Percentiles rank a stretch among this genome's conserved stretches.
Conservation (phyloP, 2,797 vertebrate species). For the Alauda arvensis region DNA sequence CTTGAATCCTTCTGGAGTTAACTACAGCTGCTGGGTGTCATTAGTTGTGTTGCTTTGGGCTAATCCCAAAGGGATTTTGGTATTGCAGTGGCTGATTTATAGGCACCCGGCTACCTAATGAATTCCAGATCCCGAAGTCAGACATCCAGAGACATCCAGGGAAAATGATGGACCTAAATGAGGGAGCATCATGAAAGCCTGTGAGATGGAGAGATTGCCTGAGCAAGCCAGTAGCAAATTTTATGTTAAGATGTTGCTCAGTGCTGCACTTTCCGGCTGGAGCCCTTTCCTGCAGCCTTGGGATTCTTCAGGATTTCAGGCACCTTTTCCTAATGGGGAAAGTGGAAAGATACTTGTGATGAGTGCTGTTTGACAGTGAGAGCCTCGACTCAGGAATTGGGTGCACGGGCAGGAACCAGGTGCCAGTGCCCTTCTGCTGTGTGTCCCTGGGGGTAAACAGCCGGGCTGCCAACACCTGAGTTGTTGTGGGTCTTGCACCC, state of each 20-base stretch:
- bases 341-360: not conserved
- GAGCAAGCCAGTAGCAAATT: not conserved
- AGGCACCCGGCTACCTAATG: not conserved
- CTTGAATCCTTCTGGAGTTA: not conserved
- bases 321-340: not conserved
- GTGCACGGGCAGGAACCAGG: not conserved
- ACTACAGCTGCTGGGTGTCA: conserved; percentile 4
- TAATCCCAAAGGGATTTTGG: not conserved
- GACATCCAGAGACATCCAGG: not conserved
- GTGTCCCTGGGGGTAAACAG: accelerated
- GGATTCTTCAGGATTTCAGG: not conserved
- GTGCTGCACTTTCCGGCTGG: not conserved
- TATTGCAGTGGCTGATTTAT: conserved; percentile 2
- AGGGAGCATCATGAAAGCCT: not conserved
- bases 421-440: not conserved
- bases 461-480: not conserved
- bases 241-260: not conserved
- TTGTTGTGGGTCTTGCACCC: not conserved
- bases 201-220: not conserved
- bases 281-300: not conserved
- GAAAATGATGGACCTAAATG: not conserved
- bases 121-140: not conserved
- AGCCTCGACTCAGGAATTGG: not conserved
- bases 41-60: not conserved
- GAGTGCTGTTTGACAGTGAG: not conserved